phyloP scores from a whole-genome alignment of 2,113 vertebrate genomes.

The Eclectus roratus region DNA sequence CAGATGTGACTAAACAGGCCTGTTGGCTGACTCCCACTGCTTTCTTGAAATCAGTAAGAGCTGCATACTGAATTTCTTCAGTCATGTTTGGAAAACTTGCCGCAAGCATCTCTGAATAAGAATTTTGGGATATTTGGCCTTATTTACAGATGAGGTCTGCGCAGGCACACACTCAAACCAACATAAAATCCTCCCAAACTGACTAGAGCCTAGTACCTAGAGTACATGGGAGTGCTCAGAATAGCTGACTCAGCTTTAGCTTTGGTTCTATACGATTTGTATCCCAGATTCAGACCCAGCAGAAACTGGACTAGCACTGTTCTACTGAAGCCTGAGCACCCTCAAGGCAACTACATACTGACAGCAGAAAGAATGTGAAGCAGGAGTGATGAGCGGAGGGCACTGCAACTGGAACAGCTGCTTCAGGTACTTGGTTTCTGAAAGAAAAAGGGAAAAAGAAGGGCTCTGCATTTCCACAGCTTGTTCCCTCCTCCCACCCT shows the following conservation, averaged over 20 bases:
- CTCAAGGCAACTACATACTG: not conserved
- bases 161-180: not conserved
- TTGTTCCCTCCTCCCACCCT: not conserved
- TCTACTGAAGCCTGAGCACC: not conserved
- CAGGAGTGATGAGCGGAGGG: not conserved
- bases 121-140: not conserved
- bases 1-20: not conserved
- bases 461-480: not conserved
- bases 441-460: not conserved
- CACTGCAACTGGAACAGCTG: not conserved
- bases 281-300: not conserved
- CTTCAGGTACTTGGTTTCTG: not conserved
- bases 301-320: not conserved
- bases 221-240: not conserved
- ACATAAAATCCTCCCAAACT: not conserved
- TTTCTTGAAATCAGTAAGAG: slow-evolving; percentile 20
- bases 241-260: not conserved
- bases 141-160: not conserved
- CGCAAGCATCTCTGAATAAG: not conserved
- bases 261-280: not conserved
- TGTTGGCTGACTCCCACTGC: not conserved
- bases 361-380: not conserved
- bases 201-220: not conserved
- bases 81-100: not conserved
- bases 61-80: not conserved